Evolutionary conservation across 2,113 vertebrate species (phyloP).

Genomic region (Tricholaema leucomelas): DNA sequence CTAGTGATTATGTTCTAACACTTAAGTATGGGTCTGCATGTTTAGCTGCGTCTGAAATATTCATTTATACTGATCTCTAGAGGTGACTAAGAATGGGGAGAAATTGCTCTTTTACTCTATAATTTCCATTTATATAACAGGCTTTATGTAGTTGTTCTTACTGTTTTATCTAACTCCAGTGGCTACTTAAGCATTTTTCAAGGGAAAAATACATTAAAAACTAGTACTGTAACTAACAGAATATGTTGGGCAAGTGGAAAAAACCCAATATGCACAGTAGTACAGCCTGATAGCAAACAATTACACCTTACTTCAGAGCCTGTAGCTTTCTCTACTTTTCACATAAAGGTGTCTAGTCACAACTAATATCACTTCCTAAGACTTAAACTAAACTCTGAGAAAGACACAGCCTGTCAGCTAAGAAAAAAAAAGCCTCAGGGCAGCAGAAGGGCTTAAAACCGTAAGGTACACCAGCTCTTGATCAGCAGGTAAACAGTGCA

Average conservation of each 20-base stretch:
- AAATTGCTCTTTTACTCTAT: background rate
- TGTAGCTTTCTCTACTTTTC: background rate
- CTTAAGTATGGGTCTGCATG: background rate
- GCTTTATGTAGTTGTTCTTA: background rate
- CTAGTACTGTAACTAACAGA: background rate
- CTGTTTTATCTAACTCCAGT: background rate
- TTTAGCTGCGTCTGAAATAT: background rate
- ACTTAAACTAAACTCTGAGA: background rate
- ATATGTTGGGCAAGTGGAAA: background rate
- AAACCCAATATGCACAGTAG: background rate
- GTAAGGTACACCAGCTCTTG: background rate
- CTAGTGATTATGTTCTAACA: background rate
- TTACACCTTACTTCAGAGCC: background rate
- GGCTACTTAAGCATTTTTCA: background rate
- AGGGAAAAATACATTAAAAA: background rate
- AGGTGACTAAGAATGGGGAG: background rate
- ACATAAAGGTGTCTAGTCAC: background rate
- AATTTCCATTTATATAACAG: background rate
- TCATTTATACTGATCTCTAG: background rate
- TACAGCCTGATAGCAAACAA: background rate
- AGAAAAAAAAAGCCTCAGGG: background rate
- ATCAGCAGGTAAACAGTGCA: background rate
- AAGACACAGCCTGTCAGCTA: background rate
- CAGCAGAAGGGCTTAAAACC: background rate
- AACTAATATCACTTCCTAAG: background rate